Evolutionary conservation across 2,113 vertebrate species (phyloP).

Genomic region (Phalacrocorax aristotelis): DNA sequence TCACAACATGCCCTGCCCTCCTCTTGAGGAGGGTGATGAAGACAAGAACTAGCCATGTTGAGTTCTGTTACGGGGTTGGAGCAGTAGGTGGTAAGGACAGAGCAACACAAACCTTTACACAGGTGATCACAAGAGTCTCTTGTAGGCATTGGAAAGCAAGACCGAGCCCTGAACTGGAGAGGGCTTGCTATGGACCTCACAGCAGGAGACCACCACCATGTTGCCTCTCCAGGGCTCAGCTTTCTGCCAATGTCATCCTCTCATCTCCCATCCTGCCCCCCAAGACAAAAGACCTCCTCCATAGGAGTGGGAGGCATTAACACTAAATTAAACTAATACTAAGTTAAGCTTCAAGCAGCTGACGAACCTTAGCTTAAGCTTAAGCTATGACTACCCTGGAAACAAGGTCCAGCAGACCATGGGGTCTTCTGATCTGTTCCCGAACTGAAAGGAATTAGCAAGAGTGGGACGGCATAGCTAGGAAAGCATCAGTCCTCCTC

Average conservation of each 20-base stretch:
- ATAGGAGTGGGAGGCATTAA: neutral
- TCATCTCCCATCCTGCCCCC: neutral
- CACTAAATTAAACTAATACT: neutral
- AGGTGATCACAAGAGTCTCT: neutral
- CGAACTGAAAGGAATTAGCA: neutral
- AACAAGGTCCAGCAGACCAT: neutral
- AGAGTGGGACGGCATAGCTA: rapidly evolving
- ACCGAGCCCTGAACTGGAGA: neutral
- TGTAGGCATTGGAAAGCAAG: neutral
- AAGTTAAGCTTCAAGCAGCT: neutral
- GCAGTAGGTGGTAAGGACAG: neutral
- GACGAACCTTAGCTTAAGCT: neutral
- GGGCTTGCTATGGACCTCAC: neutral
- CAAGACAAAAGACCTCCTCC: neutral
- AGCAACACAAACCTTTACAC: neutral
- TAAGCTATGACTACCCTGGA: neutral
- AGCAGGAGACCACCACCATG: neutral
- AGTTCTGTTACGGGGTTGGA: neutral
- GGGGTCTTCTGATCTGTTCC: rapidly evolving
- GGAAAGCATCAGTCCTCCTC: neutral
- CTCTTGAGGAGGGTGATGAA: neutral
- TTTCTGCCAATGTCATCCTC: rapidly evolving
- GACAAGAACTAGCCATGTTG: rapidly evolving
- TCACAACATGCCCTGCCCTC: neutral
- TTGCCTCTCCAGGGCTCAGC: neutral